Conservation (phyloP, 2,113 vertebrate species). For the Muscicapa adusta region DNA sequence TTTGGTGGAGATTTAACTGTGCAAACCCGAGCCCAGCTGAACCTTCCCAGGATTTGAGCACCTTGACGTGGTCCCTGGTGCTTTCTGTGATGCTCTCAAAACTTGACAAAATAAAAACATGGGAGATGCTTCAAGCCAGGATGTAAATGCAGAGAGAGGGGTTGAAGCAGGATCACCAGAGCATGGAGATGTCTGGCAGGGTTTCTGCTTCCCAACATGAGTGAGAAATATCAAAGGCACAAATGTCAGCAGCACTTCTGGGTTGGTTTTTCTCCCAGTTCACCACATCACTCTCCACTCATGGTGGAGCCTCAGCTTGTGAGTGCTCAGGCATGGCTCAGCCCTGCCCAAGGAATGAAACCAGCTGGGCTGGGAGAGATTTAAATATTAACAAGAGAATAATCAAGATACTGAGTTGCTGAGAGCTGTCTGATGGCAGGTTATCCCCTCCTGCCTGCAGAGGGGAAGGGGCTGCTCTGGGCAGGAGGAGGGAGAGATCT, state of each 20-base stretch:
- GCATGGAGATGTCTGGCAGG: background rate
- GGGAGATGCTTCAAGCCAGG: background rate
- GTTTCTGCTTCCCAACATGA: background rate
- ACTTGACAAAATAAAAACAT: accelerated
- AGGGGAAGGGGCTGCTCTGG: background rate
- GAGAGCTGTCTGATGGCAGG: background rate
- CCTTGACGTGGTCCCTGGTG: accelerated
- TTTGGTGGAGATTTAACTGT: background rate
- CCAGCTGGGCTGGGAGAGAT: background rate
- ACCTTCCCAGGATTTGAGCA: background rate
- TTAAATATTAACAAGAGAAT: background rate
- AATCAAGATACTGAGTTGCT: background rate
- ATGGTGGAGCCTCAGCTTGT: background rate
- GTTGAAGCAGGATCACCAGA: too few relatives aligned
- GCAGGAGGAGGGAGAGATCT: background rate
- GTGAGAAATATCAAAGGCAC: background rate
- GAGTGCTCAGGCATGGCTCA: background rate
- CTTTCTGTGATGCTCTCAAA: accelerated
- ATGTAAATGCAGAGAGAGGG: background rate
- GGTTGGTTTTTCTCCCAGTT: background rate
- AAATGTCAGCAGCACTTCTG: background rate
- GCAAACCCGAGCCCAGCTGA: background rate
- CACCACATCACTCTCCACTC: background rate
- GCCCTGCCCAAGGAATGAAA: background rate
- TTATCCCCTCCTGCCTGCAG: accelerated